phyloP scores from a whole-genome alignment of 2,113 vertebrate genomes.

The Microcebus murinus region DNA sequence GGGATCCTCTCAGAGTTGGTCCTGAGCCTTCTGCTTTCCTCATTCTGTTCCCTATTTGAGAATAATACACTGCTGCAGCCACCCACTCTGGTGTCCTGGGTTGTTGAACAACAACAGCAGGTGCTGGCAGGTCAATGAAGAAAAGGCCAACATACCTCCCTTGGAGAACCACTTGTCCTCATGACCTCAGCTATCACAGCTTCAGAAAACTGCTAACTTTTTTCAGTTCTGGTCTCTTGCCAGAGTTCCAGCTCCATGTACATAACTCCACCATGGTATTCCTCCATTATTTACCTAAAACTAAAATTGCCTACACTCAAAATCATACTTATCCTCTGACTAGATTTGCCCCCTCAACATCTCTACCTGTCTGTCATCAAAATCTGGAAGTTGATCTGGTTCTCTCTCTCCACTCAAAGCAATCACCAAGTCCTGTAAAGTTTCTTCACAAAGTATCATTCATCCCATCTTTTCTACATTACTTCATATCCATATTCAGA shows the following conservation, averaged over 20 bases:
- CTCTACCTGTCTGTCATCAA: neutral
- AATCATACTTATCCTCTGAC: neutral
- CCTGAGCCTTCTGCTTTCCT: neutral
- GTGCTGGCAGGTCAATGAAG: neutral
- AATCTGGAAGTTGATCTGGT: neutral
- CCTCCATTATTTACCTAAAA: neutral
- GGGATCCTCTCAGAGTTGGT: neutral
- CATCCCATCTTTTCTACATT: neutral
- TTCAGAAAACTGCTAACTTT: neutral
- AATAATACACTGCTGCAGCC: neutral
- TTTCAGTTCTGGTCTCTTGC: neutral
- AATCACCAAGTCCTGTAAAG: neutral
- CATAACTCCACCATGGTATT: neutral
- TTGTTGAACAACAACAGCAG: neutral
- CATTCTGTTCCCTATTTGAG: neutral
- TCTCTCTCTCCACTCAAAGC: neutral
- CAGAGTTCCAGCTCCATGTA: neutral
- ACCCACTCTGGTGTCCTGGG: neutral
- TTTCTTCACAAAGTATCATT: neutral
- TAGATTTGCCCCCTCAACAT: neutral
- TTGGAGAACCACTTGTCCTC: neutral
- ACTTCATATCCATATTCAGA: neutral
- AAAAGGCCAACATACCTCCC: neutral
- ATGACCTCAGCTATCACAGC: neutral
- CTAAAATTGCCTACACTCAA: neutral